Base-by-base conservation (phyloP, 1,140 invertebrate species). In the Bombus haemorrhoidalis region DNA sequence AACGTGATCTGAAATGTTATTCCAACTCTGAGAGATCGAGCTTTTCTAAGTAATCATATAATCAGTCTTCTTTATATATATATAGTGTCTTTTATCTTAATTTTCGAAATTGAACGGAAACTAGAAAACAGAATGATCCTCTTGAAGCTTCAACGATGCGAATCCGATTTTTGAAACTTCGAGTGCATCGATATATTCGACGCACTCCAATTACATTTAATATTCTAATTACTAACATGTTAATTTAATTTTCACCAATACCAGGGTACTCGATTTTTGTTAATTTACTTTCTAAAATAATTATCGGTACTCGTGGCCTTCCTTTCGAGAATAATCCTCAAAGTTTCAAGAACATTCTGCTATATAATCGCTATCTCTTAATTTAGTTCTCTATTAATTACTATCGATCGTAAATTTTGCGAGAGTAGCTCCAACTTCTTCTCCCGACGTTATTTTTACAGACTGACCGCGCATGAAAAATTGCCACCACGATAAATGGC, bases 401-500 rank as follows among this genome's bases (percentile, higher is more conserved):
- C 2, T 68, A 22, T 34, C 6, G 15, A 34, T 37, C 0, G 9
- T 13, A 28, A 4, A 34, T 39, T 25, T 8, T 41, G 8, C 25
- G 41, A n/a, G 1, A 39, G 28, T n/a, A 22, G 6, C 8, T 39
- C 1, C 3, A 59, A 41, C 41, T 32, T 47, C 9, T 32, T 4
- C 0, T 77, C 10, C 4, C 15, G 75, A 22, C 1, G 4, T 53
- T n/a, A 73, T 53, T 47, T 74, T 34, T 34, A 3, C 10, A 22
- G 10, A 53, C 18, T 6, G 22, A 32, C 62, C 57, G 28, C 18
- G 18, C 8, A 39, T 64, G 28, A 41, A 79, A 79, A 66, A 53
- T 66, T 66, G 32, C 74, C 39, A 75, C 6, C n/a, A 34, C n/a
- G 43, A 75, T 37, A 62, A n/a, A 78, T 79, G 32, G 41, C n/a